Conservation (phyloP, 2,888 invertebrate species). For the Muschampia plurimacula region DNA sequence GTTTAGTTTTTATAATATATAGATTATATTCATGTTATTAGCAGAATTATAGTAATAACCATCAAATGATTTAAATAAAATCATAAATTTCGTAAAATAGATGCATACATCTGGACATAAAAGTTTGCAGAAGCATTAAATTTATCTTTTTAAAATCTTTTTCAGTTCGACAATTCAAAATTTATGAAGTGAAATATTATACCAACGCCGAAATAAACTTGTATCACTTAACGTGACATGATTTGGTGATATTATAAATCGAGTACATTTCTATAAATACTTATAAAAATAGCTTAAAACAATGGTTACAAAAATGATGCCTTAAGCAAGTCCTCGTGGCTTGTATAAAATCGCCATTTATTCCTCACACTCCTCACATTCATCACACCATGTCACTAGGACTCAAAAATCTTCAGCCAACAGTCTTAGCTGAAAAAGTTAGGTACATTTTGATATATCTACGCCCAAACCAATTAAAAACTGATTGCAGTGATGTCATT, state of each 20-base stretch:
- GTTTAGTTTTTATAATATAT: constrained; percentile 13
- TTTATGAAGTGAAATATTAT: no score
- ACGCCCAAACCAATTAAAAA: not conserved
- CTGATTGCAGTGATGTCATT: no score
- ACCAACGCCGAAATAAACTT: not conserved
- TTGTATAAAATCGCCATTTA: constrained; percentile 21
- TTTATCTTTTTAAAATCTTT: no score
- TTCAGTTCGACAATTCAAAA: no score
- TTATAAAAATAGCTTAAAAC: constrained; percentile 35
- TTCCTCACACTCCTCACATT: not conserved
- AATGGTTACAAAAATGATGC: constrained; percentile 37
- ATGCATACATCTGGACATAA: not conserved
- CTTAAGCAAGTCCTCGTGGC: constrained; percentile 20
- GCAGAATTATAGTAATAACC: not conserved
- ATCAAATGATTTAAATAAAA: not conserved
- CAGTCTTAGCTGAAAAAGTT: not conserved
- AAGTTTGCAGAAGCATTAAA: no score
- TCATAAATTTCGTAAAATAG: no score
- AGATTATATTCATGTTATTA: not conserved
- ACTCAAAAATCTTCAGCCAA: constrained; percentile 20
- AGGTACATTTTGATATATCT: not conserved
- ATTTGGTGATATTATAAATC: constrained; percentile 8
- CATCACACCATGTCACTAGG: constrained; percentile 20
- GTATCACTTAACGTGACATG: not conserved
- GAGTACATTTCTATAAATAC: constrained; percentile 30